phyloP scores from a whole-genome alignment of 2,113 vertebrate genomes.

The Axis porcinus region DNA sequence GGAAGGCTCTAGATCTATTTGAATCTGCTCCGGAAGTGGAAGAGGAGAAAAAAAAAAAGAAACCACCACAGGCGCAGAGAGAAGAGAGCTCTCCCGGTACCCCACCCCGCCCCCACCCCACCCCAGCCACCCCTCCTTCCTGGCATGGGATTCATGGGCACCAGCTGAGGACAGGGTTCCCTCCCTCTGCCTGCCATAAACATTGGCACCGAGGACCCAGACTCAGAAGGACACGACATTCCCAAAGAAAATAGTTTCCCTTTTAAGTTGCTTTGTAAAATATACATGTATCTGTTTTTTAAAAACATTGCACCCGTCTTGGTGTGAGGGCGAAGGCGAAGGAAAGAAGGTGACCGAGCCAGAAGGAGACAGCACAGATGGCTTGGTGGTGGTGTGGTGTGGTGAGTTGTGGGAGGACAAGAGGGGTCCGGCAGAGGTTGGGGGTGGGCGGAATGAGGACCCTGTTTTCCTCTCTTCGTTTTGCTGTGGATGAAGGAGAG shows the following conservation, averaged over 20 bases:
- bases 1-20: conserved; percentile 67
- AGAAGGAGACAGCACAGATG: conserved; percentile 62
- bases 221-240: conserved; percentile 42
- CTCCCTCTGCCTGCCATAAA: conserved; percentile 62
- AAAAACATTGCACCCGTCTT: conserved; percentile 37
- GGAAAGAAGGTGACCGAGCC: conserved; percentile 65
- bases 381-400: conserved; percentile 71
- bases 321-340: conserved; percentile 59
- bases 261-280: conserved; percentile 64
- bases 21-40: conserved; percentile 75
- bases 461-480: conserved; percentile 49
- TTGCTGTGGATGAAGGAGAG: conserved; percentile 55
- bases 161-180: conserved; percentile 69
- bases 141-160: conserved; percentile 72
- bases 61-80: conserved; percentile 61
- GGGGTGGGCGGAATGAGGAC: conserved; percentile 49
- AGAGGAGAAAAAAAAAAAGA: conserved; percentile 49
- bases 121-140: conserved; percentile 63
- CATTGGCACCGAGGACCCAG: conserved; percentile 62
- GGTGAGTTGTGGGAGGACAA: conserved; percentile 66
- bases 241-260: conserved; percentile 65
- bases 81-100: conserved; percentile 64
- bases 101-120: conserved; percentile 53
- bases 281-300: background rate
- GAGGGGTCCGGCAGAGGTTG: conserved; percentile 50